Base-by-base conservation (phyloP, 2,113 vertebrate genomes). In the Urocynchramus pylzowi region DNA sequence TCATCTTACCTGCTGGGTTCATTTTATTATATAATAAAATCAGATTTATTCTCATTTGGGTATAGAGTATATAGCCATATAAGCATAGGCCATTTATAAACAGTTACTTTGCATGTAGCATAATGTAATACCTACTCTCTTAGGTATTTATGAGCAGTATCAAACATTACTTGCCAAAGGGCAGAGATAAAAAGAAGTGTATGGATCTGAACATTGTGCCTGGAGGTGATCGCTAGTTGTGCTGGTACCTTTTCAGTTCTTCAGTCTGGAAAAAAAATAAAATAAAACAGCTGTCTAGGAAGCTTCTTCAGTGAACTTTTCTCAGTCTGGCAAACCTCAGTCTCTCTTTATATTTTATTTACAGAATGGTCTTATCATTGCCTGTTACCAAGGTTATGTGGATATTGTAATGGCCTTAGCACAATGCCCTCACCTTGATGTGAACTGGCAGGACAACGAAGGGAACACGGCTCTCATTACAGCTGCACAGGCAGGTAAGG, bases 401-500 rank as follows among this genome's bases (percentile, higher is more conserved):
- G 99, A 99, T 63, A 97, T 99, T 4, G 99, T 99, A 96, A 98
- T 99, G 93, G 98, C 98, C 65, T 98, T 99, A 91, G 98, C 99
- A 22, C 98, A 99, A 73, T 99, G 99, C 95, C 99, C 99, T 61
- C 97, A 99, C 75, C 81, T 99, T 84, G 99, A 99, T 17, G 98
- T 99, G 92, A 99, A 99, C 98, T 99, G 99, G 99, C 99, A 99
- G 97, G 99, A 99, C 98, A 99, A 98, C 1, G 99, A 99, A 95
- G 99, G 99, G 64, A 99, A 99, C 97, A 99, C 99, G 0, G 99
- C 99, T 75, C 98, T 99, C 13, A 99, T 99, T 97, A 99, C 98
- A 17, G 99, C 99, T 17, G 98, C 98, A 1, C 99, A 99, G 97
- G 99, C 99, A 98, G 99, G 99, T 99, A 98, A 98, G 98, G 71